phyloP scores from a whole-genome alignment of 37 sponge, comb jelly and placozoan genomes.

The Theonella swinhoei region DNA sequence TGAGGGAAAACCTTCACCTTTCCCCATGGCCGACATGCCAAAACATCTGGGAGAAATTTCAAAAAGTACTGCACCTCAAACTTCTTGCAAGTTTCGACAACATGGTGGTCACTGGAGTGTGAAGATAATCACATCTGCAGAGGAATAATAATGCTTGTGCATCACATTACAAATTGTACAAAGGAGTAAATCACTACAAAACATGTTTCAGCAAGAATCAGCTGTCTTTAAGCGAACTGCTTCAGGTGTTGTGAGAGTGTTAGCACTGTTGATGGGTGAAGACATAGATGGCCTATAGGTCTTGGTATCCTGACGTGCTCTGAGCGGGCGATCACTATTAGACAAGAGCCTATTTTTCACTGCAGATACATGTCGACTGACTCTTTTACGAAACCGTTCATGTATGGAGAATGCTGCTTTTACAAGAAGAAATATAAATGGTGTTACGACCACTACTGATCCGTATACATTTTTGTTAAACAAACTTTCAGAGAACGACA shows the following conservation, averaged over 20 bases:
- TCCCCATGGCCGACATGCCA: too few species aligned
- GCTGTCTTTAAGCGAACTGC: background rate
- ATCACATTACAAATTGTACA: too few species aligned
- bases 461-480: background rate
- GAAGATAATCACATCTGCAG: too few species aligned
- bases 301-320: background rate
- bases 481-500: slow-evolving; percentile 10
- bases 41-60: too few species aligned
- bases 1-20: too few species aligned
- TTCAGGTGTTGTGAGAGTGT: background rate
- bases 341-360: background rate
- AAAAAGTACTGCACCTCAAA: too few species aligned
- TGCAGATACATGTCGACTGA: too few species aligned
- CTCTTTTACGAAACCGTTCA: background rate
- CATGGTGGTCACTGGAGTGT: too few species aligned
- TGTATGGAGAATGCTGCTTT: background rate
- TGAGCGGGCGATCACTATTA: background rate
- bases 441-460: background rate
- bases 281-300: background rate
- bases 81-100: too few species aligned
- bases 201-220: background rate
- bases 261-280: background rate
- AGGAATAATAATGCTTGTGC: too few species aligned
- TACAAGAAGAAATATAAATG: background rate
- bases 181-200: too few species aligned